Conservation (phyloP, 2,113 vertebrate species). For the Sinosuthora webbiana region DNA sequence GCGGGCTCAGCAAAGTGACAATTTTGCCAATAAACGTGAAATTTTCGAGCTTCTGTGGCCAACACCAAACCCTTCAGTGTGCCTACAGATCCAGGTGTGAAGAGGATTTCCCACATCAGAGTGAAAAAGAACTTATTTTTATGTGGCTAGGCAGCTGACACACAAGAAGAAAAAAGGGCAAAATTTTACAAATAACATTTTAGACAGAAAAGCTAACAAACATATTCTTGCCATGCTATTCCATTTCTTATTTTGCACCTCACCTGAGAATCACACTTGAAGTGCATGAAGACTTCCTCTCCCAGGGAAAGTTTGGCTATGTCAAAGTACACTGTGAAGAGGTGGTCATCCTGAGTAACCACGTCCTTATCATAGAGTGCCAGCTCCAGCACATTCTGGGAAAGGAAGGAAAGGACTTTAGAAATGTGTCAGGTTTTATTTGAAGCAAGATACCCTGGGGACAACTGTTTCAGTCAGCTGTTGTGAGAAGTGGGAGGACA, state of each 20-base stretch:
- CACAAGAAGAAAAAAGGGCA: not conserved
- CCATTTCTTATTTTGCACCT: not conserved
- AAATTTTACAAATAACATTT: not conserved
- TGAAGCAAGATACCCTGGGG: not conserved
- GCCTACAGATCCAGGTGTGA: not conserved
- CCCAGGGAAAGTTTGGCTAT: constrained; percentile 64
- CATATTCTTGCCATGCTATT: not conserved
- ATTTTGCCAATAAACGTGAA: not conserved
- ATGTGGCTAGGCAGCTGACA: not conserved
- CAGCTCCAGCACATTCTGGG: constrained; percentile 76
- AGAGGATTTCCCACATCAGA: not conserved
- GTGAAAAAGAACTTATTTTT: not conserved
- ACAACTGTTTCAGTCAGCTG: not conserved
- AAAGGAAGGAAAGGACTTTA: not conserved
- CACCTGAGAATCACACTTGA: constrained; percentile 51
- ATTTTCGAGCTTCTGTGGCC: not conserved
- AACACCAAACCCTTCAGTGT: not conserved
- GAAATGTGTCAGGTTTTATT: not conserved
- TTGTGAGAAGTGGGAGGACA: not conserved
- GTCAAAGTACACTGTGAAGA: constrained; percentile 77
- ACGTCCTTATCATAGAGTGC: constrained; percentile 70
- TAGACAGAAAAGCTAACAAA: not conserved
- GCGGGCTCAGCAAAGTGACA: not conserved
- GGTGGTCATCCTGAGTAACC: constrained; percentile 71
- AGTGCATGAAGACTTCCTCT: constrained; percentile 52